These are phyloP conservation scores for Drosophila mayri DNA, from an alignment of 1,140 invertebrate genomes.

Conservation along the genomic window DNA sequence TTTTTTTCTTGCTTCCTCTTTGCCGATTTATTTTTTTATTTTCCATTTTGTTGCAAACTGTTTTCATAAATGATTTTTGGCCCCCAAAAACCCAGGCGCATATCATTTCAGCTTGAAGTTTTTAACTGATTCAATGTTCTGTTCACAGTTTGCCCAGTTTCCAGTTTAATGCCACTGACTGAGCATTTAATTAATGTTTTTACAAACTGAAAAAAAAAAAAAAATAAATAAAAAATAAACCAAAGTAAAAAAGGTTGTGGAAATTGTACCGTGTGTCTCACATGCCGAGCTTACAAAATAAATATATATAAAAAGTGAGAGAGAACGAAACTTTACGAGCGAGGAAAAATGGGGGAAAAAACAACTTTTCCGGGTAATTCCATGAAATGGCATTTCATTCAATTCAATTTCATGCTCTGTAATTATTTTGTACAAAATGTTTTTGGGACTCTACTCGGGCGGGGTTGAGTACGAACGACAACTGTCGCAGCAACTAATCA, in stretches of 20 bases:
- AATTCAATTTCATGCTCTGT: slow-evolving; percentile 76
- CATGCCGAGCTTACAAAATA: slow-evolving; percentile 35
- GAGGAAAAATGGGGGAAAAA: slow-evolving; percentile 23
- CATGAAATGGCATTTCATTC: slow-evolving; percentile 71
- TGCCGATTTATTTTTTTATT: slow-evolving; percentile 11
- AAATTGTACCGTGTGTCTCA: slow-evolving; percentile 41
- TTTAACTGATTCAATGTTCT: slow-evolving; percentile 57
- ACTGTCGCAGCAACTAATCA: slow-evolving; percentile 61
- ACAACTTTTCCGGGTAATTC: slow-evolving; percentile 61
- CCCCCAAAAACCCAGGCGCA: slow-evolving; percentile 2
- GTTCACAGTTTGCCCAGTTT: slow-evolving; percentile 49
- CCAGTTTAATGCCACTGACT: slow-evolving; percentile 51
- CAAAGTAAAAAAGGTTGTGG: slow-evolving; percentile 21
- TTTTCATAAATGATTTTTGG: slow-evolving; percentile 48
- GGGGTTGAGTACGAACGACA: slow-evolving; percentile 16
- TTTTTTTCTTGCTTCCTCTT: slow-evolving; percentile 4
- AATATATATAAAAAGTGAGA: slow-evolving; percentile 18
- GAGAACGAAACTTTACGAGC: slow-evolving; percentile 35
- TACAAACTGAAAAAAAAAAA: slow-evolving; percentile 5
- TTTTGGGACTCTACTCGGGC: slow-evolving; percentile 6
- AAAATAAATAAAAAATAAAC: slow-evolving; percentile 17
- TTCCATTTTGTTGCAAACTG: slow-evolving; percentile 35
- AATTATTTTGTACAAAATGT: slow-evolving; percentile 71
- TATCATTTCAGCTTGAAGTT: slow-evolving; percentile 13
- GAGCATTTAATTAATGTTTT: slow-evolving; percentile 70